Evolutionary conservation across 2,797 vertebrate species (phyloP).

Genomic region (Diglossa cyanea): DNA sequence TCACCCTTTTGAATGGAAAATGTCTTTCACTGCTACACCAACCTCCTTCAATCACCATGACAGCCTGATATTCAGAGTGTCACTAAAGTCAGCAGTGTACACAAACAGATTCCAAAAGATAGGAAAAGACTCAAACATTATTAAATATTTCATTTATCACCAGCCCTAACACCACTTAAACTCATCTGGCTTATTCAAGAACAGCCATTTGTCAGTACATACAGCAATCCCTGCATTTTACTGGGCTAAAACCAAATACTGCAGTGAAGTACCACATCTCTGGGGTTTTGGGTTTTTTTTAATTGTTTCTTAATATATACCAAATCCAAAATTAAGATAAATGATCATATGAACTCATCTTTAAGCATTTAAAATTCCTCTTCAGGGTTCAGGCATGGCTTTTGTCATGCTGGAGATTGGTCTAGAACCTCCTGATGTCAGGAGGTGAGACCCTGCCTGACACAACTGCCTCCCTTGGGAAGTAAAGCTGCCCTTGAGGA

Average conservation of each 20-base stretch:
- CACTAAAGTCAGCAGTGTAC: neutral
- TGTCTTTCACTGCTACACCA: neutral
- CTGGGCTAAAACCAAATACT: neutral
- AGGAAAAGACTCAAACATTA: neutral
- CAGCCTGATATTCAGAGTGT: neutral
- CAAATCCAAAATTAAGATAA: neutral
- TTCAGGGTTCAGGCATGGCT: neutral
- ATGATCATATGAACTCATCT: neutral
- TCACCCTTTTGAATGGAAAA: neutral
- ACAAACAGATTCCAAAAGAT: neutral
- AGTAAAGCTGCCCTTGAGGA: neutral
- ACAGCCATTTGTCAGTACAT: neutral
- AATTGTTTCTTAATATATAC: neutral
- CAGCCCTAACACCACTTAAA: neutral
- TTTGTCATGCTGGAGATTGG: neutral
- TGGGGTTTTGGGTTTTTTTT: neutral
- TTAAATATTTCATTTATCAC: conserved; percentile 2
- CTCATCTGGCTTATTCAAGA: neutral
- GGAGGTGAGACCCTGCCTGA: neutral
- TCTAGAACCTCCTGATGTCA: neutral
- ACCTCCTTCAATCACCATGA: neutral
- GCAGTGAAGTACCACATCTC: neutral
- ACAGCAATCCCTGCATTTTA: neutral
- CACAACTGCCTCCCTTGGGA: neutral
- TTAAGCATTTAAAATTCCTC: neutral